Conservation (phyloP, 1,140 invertebrate species). For the Calliphora vicina region DNA sequence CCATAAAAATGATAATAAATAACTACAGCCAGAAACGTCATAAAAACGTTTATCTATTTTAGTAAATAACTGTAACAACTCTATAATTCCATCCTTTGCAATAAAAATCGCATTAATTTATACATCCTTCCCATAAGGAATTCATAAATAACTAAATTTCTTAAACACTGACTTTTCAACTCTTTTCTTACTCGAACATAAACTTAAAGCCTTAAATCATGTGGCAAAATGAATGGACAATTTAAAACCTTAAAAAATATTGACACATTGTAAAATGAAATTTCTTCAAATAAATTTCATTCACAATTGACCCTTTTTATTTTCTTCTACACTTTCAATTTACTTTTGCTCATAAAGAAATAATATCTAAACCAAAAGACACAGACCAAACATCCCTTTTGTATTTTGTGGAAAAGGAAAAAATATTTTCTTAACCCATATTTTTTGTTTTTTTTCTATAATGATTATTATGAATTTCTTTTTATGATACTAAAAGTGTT, state of each 20-base stretch:
- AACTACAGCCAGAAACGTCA: too few species aligned
- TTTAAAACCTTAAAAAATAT: not conserved
- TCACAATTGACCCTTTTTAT: not conserved
- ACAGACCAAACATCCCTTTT: too few species aligned
- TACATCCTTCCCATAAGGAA: too few species aligned
- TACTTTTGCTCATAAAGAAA: not conserved
- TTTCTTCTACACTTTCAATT: not conserved
- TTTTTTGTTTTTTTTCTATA: not conserved
- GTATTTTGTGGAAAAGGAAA: too few species aligned
- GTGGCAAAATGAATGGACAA: not conserved
- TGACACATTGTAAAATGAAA: not conserved
- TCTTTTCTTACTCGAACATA: not conserved
- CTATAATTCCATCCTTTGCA: too few species aligned
- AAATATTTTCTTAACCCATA: too few species aligned
- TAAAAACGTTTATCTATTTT: too few species aligned
- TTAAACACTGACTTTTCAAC: not conserved
- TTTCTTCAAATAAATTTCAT: not conserved
- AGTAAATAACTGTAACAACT: too few species aligned
- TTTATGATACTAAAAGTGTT: not conserved
- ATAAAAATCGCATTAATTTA: too few species aligned
- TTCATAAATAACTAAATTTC: not conserved
- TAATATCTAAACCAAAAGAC: not conserved
- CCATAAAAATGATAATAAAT: too few species aligned
- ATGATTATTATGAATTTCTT: not conserved
- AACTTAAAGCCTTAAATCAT: not conserved